Base-by-base conservation (phyloP, 2,888 invertebrate genomes). In the Galerucella nymphaeae region DNA sequence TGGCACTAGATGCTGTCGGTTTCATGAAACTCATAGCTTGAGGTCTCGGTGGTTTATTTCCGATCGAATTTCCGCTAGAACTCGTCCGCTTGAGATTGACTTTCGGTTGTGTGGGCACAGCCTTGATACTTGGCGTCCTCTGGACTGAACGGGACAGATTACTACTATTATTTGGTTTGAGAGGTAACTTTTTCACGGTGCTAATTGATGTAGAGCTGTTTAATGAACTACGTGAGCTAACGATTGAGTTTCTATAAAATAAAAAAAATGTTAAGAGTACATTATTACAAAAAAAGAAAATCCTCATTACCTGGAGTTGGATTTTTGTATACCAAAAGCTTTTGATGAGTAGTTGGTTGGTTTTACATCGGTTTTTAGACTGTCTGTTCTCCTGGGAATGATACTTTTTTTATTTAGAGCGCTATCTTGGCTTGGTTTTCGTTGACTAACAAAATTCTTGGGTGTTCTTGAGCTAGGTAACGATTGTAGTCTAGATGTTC, bases 1-100 rank as follows among this genome's bases (percentile, higher is more conserved):
- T 94, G 42, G 92, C 90, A 77, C 95, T 96, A 11, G 96, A 93
- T 38, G 95, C 92, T 0, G 96, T 96, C 1, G 96, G 96, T 81
- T 95, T 90, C 96, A 96, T 96, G 83, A 96, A 96, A n/a, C 84
- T 88, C 85, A 80, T 84, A 66, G 66, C 83, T 81, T 80, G 80
- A 23, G 84, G 84, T 65, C 88, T 87, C 23, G 89, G 85, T 9
- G 85, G 83, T 75, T 78, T 82, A 59, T 77, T 79, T 65, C 78
- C 71, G 72, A 77, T 72, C 68, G 80, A 71, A 84, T 86, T 76
- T 83, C 78, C 73, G 58, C 38, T 73, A 20, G 75, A 73, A 45
- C 55, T 59, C 1, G 74, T 67, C 41, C 77, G 61, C 20, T 73
- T 75, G 23, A 77, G 42, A 8, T 66, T 75, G 13, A 69, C 65